Conservation (phyloP, 2,888 invertebrate species). For the Apotomis betuletana region DNA sequence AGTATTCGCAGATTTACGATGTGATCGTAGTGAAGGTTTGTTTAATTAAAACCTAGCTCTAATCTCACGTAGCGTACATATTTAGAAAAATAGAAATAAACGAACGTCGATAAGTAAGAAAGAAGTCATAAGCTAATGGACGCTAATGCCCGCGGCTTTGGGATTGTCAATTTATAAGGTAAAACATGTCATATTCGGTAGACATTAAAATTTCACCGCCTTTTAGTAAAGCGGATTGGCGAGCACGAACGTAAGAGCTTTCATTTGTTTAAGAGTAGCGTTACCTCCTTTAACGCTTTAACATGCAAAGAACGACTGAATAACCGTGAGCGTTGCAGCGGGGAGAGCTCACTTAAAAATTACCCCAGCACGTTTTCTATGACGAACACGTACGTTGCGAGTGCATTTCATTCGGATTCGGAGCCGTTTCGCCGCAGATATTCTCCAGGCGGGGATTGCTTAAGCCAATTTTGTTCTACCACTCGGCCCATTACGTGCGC, state of each 20-base stretch:
- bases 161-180: constrained; percentile 29
- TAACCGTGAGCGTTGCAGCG: constrained; percentile 77
- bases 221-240: constrained; percentile 75
- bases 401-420: constrained; percentile 71
- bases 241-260: constrained; percentile 71
- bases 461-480: constrained; percentile 76
- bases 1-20: background rate
- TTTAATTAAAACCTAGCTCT: background rate
- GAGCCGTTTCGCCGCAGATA: constrained; percentile 57
- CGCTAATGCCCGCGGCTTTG: constrained; percentile 12
- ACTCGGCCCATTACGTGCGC: constrained; percentile 68
- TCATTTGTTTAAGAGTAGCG: constrained; percentile 80
- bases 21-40: background rate
- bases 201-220: constrained; percentile 75
- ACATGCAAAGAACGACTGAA: constrained; percentile 71
- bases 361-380: constrained; percentile 75
- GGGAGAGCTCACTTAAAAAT: constrained; percentile 79
- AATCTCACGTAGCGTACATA: background rate
- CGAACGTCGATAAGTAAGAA: constrained; percentile 26
- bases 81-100: background rate
- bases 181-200: constrained; percentile 58
- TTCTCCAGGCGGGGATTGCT: constrained; percentile 66
- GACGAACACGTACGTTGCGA: constrained; percentile 75
- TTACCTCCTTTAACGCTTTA: constrained; percentile 75
- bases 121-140: constrained; percentile 36